phyloP scores from a whole-genome alignment of 2,113 vertebrate species.

The Lepisosteus oculatus region DNA sequence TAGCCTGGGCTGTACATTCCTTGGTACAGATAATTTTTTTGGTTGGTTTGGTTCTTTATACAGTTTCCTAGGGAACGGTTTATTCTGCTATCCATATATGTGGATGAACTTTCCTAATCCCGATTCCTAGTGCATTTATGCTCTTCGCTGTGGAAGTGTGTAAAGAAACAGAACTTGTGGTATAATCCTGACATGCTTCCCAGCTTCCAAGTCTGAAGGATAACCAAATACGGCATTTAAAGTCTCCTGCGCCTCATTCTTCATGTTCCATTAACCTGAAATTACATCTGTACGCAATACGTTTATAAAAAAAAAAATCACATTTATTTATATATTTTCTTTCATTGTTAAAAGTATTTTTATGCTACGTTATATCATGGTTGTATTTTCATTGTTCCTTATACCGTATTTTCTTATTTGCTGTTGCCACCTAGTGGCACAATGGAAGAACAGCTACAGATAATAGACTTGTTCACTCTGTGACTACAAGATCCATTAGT shows the following conservation, averaged over 20 bases:
- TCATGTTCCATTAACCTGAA: neutral
- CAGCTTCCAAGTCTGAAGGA: slow-evolving; percentile 16
- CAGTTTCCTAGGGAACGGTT: slow-evolving; percentile 96
- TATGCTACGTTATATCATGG: slow-evolving; percentile 15
- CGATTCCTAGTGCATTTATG: slow-evolving; percentile 77
- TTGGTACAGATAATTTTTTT: slow-evolving; percentile 73
- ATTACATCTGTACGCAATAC: slow-evolving; percentile 30
- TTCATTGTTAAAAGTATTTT: neutral
- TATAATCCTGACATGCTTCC: slow-evolving; percentile 70
- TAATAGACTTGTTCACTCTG: slow-evolving; percentile 20
- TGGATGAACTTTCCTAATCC: slow-evolving; percentile 87
- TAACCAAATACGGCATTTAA: slow-evolving; percentile 22
- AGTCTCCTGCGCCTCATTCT: neutral
- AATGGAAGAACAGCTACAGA: slow-evolving; percentile 28
- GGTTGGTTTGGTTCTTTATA: slow-evolving; percentile 70
- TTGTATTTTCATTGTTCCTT: slow-evolving; percentile 25
- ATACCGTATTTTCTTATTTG: slow-evolving; percentile 44
- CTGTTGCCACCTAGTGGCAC: slow-evolving; percentile 56
- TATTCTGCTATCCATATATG: slow-evolving; percentile 88
- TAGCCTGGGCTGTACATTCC: slow-evolving; percentile 80
- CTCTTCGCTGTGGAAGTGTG: slow-evolving; percentile 70
- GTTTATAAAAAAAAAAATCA: slow-evolving; percentile 11
- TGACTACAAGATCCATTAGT: slow-evolving; percentile 7
- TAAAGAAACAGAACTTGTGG: slow-evolving; percentile 61
- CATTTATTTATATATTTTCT: slow-evolving; percentile 1